A percentile compares a stretch with the other conserved stretches of the same genome.
Evolutionary conservation across 2,888 invertebrate genomes (phyloP).

Genomic region (Drosophila eohydei): DNA sequence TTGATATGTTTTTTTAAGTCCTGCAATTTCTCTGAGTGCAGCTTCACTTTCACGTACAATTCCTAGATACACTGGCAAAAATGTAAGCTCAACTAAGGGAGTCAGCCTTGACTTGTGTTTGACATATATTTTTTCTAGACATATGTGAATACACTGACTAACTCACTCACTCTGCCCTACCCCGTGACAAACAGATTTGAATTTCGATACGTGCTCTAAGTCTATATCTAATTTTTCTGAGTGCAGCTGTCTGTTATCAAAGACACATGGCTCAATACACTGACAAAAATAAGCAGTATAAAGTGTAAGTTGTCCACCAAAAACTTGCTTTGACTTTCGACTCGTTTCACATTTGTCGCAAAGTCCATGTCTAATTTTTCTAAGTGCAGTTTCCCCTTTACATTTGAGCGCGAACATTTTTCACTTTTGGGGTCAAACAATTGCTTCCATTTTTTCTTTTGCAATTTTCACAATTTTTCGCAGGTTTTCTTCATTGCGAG

Average conservation of each 20-base stretch:
- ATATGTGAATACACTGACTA: not conserved
- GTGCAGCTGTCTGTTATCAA: not conserved
- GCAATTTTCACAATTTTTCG: constrained; percentile 61
- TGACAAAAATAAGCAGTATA: not conserved
- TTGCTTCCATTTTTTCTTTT: constrained; percentile 28
- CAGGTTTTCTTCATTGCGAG: constrained; percentile 34
- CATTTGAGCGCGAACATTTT: constrained; percentile 21
- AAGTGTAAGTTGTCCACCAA: not conserved
- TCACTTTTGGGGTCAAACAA: constrained; percentile 58
- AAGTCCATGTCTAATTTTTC: not conserved
- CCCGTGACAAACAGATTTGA: not conserved
- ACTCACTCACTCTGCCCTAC: not conserved
- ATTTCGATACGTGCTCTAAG: not conserved
- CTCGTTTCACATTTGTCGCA: no score
- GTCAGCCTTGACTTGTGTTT: not conserved
- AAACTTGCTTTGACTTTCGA: not conserved
- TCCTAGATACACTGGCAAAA: constrained; percentile 4
- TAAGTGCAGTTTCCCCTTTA: constrained; percentile 12
- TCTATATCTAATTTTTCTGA: not conserved
- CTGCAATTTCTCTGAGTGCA: constrained; percentile 4
- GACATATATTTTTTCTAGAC: no score
- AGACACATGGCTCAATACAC: not conserved
- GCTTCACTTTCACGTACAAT: not conserved
- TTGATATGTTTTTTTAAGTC: not conserved
- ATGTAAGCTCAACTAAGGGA: not conserved